Percentiles rank a stretch among this genome's conserved stretches.
Conservation (phyloP, 37 sponge, comb jelly and placozoan species). For the Cliona cf. orientalis region DNA sequence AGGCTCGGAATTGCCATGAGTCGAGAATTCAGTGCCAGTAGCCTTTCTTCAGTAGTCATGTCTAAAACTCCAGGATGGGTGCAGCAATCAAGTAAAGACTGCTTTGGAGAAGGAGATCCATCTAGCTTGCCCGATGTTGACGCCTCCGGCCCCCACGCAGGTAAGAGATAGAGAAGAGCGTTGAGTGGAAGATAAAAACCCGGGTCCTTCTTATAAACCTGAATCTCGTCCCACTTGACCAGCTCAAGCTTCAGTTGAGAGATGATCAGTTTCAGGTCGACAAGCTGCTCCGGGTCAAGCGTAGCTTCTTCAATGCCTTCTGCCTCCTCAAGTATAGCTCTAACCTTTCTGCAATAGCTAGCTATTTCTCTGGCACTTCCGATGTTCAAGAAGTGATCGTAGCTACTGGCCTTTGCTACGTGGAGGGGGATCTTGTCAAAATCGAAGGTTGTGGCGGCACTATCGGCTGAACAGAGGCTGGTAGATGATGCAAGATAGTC, state of each 20-base stretch:
- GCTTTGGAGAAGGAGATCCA: background rate
- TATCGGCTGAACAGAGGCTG: background rate
- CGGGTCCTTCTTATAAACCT: conserved; percentile 41
- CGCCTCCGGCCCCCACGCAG: conserved; percentile 42
- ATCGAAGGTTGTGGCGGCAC: background rate
- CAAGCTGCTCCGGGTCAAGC: conserved; percentile 45
- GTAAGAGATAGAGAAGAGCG: conserved; percentile 51
- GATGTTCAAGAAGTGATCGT: conserved; percentile 23
- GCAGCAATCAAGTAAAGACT: background rate
- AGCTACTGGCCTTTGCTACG: conserved; percentile 3
- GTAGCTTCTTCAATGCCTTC: conserved; percentile 12
- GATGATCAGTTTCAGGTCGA: conserved; percentile 43
- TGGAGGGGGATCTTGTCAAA: conserved; percentile 1
- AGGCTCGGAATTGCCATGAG: conserved; percentile 33
- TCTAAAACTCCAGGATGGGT: conserved; percentile 45
- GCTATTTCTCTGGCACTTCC: background rate
- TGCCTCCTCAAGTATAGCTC: conserved; percentile 23
- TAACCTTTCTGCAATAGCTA: background rate
- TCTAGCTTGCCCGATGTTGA: too few species aligned
- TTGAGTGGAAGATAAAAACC: conserved; percentile 53
- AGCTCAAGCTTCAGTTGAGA: conserved; percentile 59
- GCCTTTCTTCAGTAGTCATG: conserved; percentile 10
- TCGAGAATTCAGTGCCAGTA: conserved; percentile 39
- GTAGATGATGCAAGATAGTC: background rate
- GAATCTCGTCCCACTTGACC: conserved; percentile 35